Percentiles rank a stretch among this genome's conserved stretches.
Evolutionary conservation across 2,888 invertebrate species (phyloP).

Genomic region (Amiota communis): DNA sequence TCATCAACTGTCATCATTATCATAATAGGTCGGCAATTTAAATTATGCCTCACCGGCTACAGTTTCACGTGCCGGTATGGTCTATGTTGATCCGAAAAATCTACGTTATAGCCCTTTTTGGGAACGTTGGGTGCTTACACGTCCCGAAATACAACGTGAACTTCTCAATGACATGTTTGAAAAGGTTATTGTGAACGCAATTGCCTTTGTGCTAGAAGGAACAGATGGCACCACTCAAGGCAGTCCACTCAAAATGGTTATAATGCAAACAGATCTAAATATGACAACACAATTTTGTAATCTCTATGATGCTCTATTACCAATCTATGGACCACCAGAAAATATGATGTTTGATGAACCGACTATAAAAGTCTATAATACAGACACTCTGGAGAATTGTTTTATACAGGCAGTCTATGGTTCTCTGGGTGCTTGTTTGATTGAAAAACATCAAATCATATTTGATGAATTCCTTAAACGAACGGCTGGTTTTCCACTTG

Average conservation of each 20-base stretch:
- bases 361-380: constrained; percentile 74
- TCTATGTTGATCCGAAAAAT: constrained; percentile 94
- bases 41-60: constrained; percentile 94
- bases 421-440: constrained; percentile 86
- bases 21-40: constrained; percentile 83
- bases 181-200: constrained; percentile 82
- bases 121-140: constrained; percentile 83
- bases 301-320: constrained; percentile 83
- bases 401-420: constrained; percentile 85
- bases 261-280: constrained; percentile 89
- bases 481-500: constrained; percentile 78
- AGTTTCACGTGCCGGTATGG: constrained; percentile 94
- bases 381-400: constrained; percentile 80
- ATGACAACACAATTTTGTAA: constrained; percentile 89
- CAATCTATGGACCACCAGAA: constrained; percentile 70
- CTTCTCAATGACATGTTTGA: constrained; percentile 78
- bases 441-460: constrained; percentile 79
- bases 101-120: constrained; percentile 90
- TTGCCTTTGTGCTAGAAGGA: constrained; percentile 84
- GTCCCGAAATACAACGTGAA: constrained; percentile 75
- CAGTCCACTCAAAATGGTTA: constrained; percentile 84
- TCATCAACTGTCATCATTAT: background rate
- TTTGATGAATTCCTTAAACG: constrained; percentile 87
- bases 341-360: constrained; percentile 71
- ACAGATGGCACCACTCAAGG: constrained; percentile 82